Evolutionary conservation across 2,113 vertebrate genomes (phyloP).

Genomic region (Paramormyrops kingsleyae): DNA sequence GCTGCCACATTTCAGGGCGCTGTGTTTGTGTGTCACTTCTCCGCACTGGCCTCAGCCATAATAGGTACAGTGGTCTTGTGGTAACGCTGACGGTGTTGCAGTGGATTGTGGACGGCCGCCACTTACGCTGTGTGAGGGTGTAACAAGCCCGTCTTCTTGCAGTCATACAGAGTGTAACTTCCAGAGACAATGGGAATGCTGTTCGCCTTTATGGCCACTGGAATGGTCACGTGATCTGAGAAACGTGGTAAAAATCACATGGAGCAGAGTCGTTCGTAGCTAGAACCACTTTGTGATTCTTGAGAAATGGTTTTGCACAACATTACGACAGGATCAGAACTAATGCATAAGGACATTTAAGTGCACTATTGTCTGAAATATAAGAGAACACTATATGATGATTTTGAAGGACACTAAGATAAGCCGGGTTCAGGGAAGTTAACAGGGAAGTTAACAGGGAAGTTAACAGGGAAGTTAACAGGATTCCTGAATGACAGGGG

Average conservation of each 20-base stretch:
- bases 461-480: neutral
- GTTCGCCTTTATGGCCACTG: slow-evolving; percentile 76
- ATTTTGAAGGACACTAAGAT: neutral
- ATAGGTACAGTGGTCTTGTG: neutral
- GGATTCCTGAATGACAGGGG: neutral
- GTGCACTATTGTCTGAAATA: neutral
- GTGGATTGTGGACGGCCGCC: neutral
- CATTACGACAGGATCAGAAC: neutral
- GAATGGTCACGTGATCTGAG: slow-evolving; percentile 78
- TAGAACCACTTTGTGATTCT: neutral
- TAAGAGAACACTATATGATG: neutral
- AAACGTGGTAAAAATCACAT: slow-evolving; percentile 32
- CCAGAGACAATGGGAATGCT: slow-evolving; percentile 74
- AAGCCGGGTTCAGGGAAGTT: neutral
- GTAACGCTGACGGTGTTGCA: neutral
- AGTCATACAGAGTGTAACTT: slow-evolving; percentile 88
- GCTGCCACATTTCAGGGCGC: neutral
- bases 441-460: neutral
- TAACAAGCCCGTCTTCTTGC: slow-evolving; percentile 72
- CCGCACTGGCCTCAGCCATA: neutral
- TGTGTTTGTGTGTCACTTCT: neutral
- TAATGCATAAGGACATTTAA: neutral
- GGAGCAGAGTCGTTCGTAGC: neutral
- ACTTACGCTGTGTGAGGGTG: slow-evolving; percentile 80
- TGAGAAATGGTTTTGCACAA: neutral